Evolutionary conservation across 2,797 vertebrate genomes (phyloP).

Genomic region (Centropyge bicolor): DNA sequence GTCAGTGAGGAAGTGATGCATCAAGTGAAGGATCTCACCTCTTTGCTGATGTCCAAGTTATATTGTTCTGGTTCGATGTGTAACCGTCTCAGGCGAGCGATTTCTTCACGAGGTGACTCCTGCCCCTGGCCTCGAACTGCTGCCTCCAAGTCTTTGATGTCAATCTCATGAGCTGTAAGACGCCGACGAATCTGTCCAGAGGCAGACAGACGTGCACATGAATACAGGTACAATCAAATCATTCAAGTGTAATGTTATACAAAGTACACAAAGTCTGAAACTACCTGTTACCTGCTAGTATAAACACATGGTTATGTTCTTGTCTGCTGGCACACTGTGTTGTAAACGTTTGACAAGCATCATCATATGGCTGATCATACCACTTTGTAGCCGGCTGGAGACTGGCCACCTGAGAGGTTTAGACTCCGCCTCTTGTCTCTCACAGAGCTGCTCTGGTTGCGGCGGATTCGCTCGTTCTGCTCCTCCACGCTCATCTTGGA

Average conservation of each 20-base stretch:
- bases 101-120: conserved; percentile 94
- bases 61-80: conserved; percentile 90
- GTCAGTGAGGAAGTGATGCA: not conserved
- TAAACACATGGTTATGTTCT: not conserved
- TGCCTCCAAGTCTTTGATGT: conserved; percentile 94
- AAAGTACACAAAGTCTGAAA: not conserved
- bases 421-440: conserved; percentile 94
- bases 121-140: conserved; percentile 90
- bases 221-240: not conserved
- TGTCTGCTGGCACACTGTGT: not conserved
- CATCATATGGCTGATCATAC: conserved; percentile 74
- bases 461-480: conserved; percentile 93
- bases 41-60: conserved; percentile 87
- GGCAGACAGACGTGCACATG: conserved; percentile 18
- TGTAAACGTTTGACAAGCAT: not conserved
- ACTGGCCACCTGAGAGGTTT: conserved; percentile 88
- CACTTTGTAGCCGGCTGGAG: conserved; percentile 90
- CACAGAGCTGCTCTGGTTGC: conserved; percentile 93
- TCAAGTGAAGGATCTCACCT: conserved; percentile 79
- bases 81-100: conserved; percentile 91
- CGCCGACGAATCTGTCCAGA: conserved; percentile 89
- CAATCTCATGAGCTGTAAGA: conserved; percentile 94
- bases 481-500: conserved; percentile 96
- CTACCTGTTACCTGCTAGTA: no score
- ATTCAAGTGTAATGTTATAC: not conserved